Conservation (phyloP, 2,888 invertebrate species). For the Villa cingulata region DNA sequence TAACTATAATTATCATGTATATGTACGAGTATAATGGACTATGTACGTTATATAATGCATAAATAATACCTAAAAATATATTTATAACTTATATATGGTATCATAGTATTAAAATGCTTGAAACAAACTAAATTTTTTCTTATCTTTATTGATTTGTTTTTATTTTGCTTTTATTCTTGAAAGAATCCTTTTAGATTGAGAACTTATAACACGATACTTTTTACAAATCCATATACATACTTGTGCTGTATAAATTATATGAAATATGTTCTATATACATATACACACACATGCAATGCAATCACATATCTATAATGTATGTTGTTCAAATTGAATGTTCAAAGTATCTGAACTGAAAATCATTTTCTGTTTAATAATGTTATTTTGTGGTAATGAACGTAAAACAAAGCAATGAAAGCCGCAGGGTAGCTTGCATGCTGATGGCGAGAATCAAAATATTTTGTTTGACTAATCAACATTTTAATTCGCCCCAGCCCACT, state of each 20-base stretch:
- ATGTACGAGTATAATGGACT: no score
- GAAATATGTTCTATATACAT: background rate
- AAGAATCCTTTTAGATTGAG: background rate
- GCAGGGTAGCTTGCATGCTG: conserved; percentile 1
- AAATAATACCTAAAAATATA: no score
- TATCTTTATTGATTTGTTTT: no score
- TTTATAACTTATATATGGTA: no score
- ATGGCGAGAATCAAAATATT: conserved; percentile 2
- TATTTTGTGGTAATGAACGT: conserved; percentile 3
- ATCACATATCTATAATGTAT: no score
- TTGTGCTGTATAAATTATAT: no score
- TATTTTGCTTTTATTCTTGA: background rate
- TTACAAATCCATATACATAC: background rate
- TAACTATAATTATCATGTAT: no score
- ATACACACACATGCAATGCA: background rate
- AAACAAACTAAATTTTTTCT: no score
- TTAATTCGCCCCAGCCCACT: background rate
- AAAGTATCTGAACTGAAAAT: background rate
- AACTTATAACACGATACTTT: background rate
- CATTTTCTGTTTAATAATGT: conserved; percentile 2
- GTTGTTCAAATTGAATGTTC: background rate
- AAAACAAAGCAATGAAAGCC: background rate
- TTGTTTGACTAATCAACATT: background rate
- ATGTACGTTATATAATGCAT: no score
- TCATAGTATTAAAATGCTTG: no score